A percentile compares a stretch with the other conserved stretches of the same genome.
phyloP scores from a whole-genome alignment of 2,888 invertebrate species.

The Lithophane ornitopus region DNA sequence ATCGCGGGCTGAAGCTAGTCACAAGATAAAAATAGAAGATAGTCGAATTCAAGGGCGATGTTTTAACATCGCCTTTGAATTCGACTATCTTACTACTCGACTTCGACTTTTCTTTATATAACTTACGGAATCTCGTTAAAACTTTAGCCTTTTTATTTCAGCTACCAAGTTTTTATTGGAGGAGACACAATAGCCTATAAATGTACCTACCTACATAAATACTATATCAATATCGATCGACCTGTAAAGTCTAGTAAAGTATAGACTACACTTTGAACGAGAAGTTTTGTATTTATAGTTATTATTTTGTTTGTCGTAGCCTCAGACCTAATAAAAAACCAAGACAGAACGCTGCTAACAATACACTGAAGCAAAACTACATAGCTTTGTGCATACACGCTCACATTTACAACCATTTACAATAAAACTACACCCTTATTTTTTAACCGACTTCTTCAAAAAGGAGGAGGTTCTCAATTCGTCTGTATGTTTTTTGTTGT shows the following conservation, averaged over 20 bases:
- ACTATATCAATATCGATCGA: constrained; percentile 38
- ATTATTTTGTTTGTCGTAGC: constrained; percentile 1
- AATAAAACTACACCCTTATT: too few species aligned
- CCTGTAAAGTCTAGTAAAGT: neutral
- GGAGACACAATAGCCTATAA: constrained; percentile 47
- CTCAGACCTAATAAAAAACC: too few species aligned
- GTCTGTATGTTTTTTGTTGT: too few species aligned
- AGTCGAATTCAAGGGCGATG: constrained; percentile 10
- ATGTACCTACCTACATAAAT: constrained; percentile 11
- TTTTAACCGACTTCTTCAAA: too few species aligned
- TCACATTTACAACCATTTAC: too few species aligned
- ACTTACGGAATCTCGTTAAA: constrained; percentile 63
- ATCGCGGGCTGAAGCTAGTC: too few species aligned
- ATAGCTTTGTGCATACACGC: too few species aligned
- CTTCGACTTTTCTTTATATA: constrained; percentile 54
- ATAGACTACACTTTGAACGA: neutral
- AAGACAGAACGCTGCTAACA: too few species aligned
- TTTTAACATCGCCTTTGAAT: too few species aligned
- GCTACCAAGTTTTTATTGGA: constrained; percentile 59
- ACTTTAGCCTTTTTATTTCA: constrained; percentile 62
- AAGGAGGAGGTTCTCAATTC: too few species aligned
- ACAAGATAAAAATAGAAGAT: constrained; percentile 11
- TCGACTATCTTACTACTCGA: too few species aligned
- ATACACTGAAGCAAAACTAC: too few species aligned
- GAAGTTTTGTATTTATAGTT: neutral